phyloP scores from a whole-genome alignment of 2,113 vertebrate genomes.

The Corydoras maculifer region DNA sequence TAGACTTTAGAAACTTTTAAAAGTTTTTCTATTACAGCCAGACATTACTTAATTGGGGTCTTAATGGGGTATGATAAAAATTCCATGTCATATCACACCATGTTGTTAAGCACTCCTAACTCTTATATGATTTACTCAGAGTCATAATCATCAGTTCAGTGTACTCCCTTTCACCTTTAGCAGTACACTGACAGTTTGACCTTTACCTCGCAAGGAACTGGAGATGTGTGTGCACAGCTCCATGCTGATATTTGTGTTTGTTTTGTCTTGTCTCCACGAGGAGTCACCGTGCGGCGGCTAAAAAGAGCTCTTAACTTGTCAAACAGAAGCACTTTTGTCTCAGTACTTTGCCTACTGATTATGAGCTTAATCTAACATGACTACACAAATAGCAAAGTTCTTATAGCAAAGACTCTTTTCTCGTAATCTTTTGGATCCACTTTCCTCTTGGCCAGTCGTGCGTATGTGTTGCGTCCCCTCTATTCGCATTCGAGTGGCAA shows the following conservation, averaged over 20 bases:
- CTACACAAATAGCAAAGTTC: background rate
- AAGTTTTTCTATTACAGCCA: too few relatives aligned
- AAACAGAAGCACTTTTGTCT: conserved; percentile 15
- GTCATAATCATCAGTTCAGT: too few relatives aligned
- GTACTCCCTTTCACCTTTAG: conserved; percentile 18
- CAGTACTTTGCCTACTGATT: conserved; percentile 3
- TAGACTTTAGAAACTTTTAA: too few relatives aligned
- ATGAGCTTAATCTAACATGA: background rate
- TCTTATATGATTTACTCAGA: too few relatives aligned
- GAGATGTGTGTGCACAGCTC: conserved; percentile 18
- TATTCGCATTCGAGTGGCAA: conserved; percentile 42
- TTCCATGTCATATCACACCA: too few relatives aligned
- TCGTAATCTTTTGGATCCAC: conserved; percentile 10
- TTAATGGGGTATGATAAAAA: too few relatives aligned
- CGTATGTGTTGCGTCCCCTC: conserved; percentile 6
- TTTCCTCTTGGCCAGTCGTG: conserved; percentile 18
- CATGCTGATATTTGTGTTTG: conserved; percentile 37
- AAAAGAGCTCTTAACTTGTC: conserved; percentile 24
- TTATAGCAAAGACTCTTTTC: background rate
- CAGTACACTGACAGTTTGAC: conserved; percentile 38
- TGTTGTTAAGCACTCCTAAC: too few relatives aligned
- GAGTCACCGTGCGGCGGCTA: conserved; percentile 16
- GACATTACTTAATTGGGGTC: too few relatives aligned
- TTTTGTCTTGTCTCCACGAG: conserved; percentile 31
- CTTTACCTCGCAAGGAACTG: conserved; percentile 30